Evolutionary conservation across 2,113 vertebrate genomes (phyloP).

Genomic region (Spermophilus dauricus): DNA sequence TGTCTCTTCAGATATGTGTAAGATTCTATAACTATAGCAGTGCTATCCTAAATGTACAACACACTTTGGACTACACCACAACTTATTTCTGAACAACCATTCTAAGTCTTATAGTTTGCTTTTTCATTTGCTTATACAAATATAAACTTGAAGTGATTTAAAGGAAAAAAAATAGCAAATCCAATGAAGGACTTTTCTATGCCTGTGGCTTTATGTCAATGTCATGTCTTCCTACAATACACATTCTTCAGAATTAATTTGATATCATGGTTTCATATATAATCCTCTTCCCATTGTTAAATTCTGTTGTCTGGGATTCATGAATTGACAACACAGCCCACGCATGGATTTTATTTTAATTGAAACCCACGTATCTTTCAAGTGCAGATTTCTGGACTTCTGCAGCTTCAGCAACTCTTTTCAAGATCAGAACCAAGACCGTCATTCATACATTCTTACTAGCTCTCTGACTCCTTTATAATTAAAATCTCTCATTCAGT

Average conservation of each 20-base stretch:
- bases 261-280: background rate
- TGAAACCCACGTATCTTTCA: background rate
- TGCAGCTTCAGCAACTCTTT: background rate
- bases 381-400: background rate
- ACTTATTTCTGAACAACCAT: background rate
- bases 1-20: background rate
- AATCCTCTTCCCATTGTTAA: background rate
- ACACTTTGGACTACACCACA: background rate
- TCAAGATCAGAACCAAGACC: background rate
- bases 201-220: background rate
- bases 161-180: background rate
- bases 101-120: background rate
- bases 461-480: background rate
- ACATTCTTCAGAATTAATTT: slow-evolving; percentile 9
- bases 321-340: background rate
- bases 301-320: background rate
- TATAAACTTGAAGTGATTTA: background rate
- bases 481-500: background rate
- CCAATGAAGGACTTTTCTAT: background rate
- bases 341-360: background rate
- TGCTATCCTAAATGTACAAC: background rate
- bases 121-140: background rate
- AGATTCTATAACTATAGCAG: background rate
- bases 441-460: background rate
- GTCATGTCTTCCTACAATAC: background rate